Evolutionary conservation across 2,888 invertebrate species (phyloP).

Genomic region (Hydriomena furcata): DNA sequence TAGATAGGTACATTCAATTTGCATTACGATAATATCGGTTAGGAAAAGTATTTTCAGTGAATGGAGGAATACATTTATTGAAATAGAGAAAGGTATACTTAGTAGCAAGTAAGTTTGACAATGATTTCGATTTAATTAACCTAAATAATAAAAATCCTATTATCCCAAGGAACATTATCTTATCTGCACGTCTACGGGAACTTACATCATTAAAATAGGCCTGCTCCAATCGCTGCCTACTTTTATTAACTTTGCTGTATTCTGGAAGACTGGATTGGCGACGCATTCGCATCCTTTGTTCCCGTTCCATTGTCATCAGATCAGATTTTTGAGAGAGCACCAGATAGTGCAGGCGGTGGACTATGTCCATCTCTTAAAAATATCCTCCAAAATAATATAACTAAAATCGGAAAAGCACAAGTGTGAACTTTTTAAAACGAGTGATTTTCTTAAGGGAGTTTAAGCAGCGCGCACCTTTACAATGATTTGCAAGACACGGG

Average conservation of each 20-base stretch:
- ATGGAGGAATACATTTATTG: too few relatives aligned
- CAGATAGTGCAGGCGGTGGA: conserved; percentile 77
- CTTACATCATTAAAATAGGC: conserved; percentile 78
- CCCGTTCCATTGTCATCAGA: conserved; percentile 78
- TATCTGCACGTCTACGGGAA: conserved; percentile 21
- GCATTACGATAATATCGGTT: too few relatives aligned
- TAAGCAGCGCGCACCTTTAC: conserved; percentile 21
- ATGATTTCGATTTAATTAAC: too few relatives aligned
- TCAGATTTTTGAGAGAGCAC: conserved; percentile 80
- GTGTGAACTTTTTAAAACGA: conserved; percentile 5
- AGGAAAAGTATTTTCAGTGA: too few relatives aligned
- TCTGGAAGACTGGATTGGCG: conserved; percentile 79
- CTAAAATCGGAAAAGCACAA: not conserved
- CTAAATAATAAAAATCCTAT: too few relatives aligned
- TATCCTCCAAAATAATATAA: not conserved
- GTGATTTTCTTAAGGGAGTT: conserved; percentile 8
- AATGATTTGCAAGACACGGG: not conserved
- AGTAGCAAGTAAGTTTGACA: too few relatives aligned
- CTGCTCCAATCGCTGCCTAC: conserved; percentile 70
- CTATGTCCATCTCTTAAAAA: conserved; percentile 68
- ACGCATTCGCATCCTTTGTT: conserved; percentile 73
- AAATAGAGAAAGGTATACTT: too few relatives aligned
- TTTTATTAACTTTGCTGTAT: conserved; percentile 70
- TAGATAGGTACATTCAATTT: too few relatives aligned
- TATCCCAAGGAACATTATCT: not conserved